These are phyloP conservation scores for Aplochiton taeniatus DNA, from an alignment of 2,797 vertebrate species.

Conservation along the genomic window DNA sequence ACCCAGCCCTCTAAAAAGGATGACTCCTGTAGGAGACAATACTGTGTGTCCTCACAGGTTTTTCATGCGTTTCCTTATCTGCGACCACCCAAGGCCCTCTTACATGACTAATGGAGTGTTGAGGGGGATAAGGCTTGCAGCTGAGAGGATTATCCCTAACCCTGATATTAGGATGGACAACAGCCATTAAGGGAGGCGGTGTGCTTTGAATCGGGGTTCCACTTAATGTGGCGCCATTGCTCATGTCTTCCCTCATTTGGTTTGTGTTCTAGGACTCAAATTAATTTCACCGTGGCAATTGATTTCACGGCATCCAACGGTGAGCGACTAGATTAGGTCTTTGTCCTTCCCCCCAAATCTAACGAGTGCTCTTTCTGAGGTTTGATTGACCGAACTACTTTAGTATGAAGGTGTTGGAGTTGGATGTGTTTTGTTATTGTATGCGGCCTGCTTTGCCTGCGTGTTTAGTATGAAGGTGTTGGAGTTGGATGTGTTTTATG, in stretches of 20 bases:
- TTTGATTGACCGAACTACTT: no score
- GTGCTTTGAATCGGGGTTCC: constrained; percentile 48
- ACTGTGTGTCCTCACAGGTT: neutral
- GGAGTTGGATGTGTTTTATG: no score
- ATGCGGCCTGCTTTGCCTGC: no score
- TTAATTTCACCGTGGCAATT: constrained; percentile 99
- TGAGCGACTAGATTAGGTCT: constrained; percentile 69
- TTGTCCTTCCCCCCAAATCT: constrained; percentile 19
- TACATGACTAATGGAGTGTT: neutral
- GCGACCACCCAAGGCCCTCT: neutral
- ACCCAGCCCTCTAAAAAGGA: neutral
- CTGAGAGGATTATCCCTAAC: constrained; percentile 29
- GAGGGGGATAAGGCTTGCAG: neutral
- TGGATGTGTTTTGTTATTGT: no score
- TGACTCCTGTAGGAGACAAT: neutral
- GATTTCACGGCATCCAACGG: constrained; percentile 99
- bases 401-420: no score
- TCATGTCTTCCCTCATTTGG: constrained; percentile 40
- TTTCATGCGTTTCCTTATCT: neutral
- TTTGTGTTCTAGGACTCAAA: constrained; percentile 88
- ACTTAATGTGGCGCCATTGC: constrained; percentile 58
- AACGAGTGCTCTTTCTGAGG: no score
- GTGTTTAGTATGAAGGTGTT: no score
- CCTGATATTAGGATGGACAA: constrained; percentile 47
- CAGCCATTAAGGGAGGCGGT: constrained; percentile 45